Conservation (phyloP, 2,113 vertebrate genomes). For the Hemiprocne comata region DNA sequence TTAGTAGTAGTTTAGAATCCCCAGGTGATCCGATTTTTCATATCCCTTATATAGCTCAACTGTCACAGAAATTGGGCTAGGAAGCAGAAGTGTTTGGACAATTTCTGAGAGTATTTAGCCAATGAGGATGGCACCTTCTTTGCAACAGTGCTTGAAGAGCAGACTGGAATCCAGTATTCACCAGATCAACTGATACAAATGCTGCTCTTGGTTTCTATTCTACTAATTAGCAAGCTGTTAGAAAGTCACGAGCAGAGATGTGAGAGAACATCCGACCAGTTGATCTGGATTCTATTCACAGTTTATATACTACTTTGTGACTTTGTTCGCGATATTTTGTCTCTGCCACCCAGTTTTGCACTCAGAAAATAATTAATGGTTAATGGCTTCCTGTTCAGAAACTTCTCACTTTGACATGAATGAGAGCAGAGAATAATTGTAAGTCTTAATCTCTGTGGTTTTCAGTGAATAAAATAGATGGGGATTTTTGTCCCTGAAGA, state of each 20-base stretch:
- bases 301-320: not conserved
- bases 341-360: not conserved
- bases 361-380: not conserved
- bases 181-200: not conserved
- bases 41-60: not conserved
- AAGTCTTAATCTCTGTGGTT: not conserved
- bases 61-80: not conserved
- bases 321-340: not conserved
- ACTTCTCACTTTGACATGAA: not conserved
- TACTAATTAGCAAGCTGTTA: not conserved
- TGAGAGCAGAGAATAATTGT: not conserved
- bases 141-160: not conserved
- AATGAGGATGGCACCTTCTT: not conserved
- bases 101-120: not conserved
- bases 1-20: not conserved
- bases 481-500: not conserved
- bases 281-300: not conserved
- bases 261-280: not conserved
- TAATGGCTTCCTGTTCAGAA: not conserved
- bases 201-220: not conserved
- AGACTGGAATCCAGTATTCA: not conserved
- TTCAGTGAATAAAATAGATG: not conserved
- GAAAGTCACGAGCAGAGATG: not conserved
- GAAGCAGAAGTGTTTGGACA: not conserved
- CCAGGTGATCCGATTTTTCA: not conserved